Percentiles rank a stretch among this genome's conserved stretches.
Evolutionary conservation across 2,888 invertebrate species (phyloP).

Genomic region (Uropetala carovei): DNA sequence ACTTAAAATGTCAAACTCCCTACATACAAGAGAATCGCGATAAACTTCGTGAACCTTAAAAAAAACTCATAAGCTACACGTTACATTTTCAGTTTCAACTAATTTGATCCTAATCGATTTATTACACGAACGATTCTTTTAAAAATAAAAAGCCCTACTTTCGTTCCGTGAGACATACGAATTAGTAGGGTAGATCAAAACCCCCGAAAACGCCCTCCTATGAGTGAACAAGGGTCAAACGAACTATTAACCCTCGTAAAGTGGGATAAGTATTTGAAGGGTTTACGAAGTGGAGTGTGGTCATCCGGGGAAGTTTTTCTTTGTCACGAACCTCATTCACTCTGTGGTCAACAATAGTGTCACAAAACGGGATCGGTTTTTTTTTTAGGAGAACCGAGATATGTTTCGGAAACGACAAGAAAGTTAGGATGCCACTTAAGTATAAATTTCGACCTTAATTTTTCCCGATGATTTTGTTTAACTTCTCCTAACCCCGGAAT

Average conservation of each 20-base stretch:
- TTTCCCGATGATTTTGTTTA: slow-evolving; percentile 17
- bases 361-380: too few relatives aligned
- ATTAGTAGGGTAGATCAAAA: neutral
- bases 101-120: neutral
- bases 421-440: neutral
- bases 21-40: neutral
- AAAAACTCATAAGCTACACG: too few relatives aligned
- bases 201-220: neutral
- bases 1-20: neutral
- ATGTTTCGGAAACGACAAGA: neutral
- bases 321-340: too few relatives aligned
- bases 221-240: neutral
- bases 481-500: neutral
- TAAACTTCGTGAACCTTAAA: neutral
- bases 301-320: too few relatives aligned
- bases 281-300: neutral
- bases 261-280: neutral
- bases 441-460: neutral
- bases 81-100: too few relatives aligned
- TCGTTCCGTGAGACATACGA: neutral
- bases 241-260: neutral
- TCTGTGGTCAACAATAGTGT: too few relatives aligned
- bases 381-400: too few relatives aligned
- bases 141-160: neutral
- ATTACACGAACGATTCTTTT: neutral